Evolutionary conservation across 2,113 vertebrate genomes (phyloP), one percentile per base, ranked within the genome.

Genomic region (Proterorhinus semilunaris): DNA sequence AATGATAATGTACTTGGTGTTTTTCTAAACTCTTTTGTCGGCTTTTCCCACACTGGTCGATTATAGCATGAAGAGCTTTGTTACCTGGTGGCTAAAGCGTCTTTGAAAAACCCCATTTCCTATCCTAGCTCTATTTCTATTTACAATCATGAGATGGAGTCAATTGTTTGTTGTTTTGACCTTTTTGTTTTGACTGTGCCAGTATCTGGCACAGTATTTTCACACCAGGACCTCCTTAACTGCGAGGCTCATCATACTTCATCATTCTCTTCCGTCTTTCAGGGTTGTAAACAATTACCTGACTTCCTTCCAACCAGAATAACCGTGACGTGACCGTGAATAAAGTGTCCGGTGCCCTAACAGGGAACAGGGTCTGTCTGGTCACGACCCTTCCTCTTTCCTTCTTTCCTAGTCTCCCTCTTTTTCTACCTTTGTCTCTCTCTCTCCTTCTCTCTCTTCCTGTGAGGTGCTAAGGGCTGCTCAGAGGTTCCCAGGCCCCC

Each of bases 401-500:
- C 71, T 52, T 59, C 67, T 15, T 13, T 68, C 48, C 50, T 1
- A 8, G 10, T 66, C 12, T 12, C 80, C 77, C 73, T 71, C 54
- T 74, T 52, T 55, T 65, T 15, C 17, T 63, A 42, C 49, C 12
- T 16, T 54, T 66, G 12, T 15, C 82, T 75, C 71, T 71, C 51
- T 69, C 47, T 27, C 16, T 21, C 16, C 10, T 79, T 74, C 72
- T 69, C 55, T 73, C 62, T 61, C 64, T 13, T 69, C 13, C 13
- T 78, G 66, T 49, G 58, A 72, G 53, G 27, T 17, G 2, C 57
- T 61, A 45, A 4, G 2, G 45, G 66, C 65, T 65, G 66, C 52
- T 5, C 44, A 49, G 43, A 11, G 1, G 87, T 87, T 91, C 90
- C 83, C 90, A 90, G 84, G 86, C 74, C 76, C 76, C 71, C 7